Evolutionary conservation across 2,113 vertebrate genomes (phyloP).

Genomic region (Abramis brama): DNA sequence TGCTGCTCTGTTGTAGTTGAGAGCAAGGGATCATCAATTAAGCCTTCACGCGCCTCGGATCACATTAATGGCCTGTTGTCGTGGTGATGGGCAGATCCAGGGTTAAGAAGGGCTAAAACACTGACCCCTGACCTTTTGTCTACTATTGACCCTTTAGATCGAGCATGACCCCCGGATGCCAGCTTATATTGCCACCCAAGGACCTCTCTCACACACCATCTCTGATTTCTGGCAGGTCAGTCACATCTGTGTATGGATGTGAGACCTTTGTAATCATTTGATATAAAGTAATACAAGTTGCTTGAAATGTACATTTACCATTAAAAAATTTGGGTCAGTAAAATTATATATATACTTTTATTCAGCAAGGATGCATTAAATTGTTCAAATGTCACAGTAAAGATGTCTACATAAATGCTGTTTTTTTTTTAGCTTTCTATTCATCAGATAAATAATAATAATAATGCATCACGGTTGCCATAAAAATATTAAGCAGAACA

Average conservation of each 20-base stretch:
- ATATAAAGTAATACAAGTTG: neutral
- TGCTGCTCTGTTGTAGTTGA: conserved; percentile 47
- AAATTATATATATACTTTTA: neutral
- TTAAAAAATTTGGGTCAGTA: neutral
- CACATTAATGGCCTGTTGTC: conserved; percentile 46
- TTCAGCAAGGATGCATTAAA: neutral
- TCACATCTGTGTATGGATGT: neutral
- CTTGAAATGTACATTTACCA: neutral
- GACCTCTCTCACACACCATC: conserved; percentile 94
- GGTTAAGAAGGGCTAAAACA: conserved; percentile 26
- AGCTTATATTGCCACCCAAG: conserved; percentile 95
- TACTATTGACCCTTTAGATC: conserved; percentile 75
- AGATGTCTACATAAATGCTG: too few species aligned
- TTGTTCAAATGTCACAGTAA: too few species aligned
- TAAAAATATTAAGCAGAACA: neutral
- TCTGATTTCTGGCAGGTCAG: conserved; percentile 98
- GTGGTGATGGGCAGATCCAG: conserved; percentile 28
- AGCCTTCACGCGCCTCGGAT: conserved; percentile 19
- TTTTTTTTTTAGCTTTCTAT: too few species aligned
- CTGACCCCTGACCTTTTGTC: conserved; percentile 38
- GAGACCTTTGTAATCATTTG: neutral
- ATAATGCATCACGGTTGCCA: neutral
- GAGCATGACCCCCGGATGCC: conserved; percentile 98
- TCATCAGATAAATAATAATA: too few species aligned
- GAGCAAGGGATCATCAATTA: conserved; percentile 39